Percentiles rank a stretch among this genome's conserved stretches.
Evolutionary conservation across 2,888 invertebrate genomes (phyloP).

Genomic region (Priocnemis perturbator): DNA sequence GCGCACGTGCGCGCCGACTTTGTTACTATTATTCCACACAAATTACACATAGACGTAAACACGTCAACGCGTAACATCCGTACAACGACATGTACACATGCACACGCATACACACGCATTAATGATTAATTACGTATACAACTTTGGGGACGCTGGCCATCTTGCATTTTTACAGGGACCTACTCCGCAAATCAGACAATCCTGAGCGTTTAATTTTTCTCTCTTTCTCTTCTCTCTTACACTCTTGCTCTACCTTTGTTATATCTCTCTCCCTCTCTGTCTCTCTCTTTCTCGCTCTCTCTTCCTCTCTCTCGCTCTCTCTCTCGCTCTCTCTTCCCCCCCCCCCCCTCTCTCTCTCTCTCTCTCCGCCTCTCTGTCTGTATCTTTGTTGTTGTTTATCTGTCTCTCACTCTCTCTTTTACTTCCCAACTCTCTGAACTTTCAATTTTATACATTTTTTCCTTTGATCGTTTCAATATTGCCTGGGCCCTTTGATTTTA

Average conservation of each 20-base stretch:
- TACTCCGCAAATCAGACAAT: conserved; percentile 75
- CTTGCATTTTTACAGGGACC: conserved; percentile 75
- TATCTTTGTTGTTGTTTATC: conserved; percentile 27
- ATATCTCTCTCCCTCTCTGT: conserved; percentile 12
- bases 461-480: conserved; percentile 79
- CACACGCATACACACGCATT: conserved; percentile 38
- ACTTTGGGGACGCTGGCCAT: conserved; percentile 76
- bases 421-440: conserved; percentile 39
- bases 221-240: conserved; percentile 64
- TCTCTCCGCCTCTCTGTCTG: conserved; percentile 25
- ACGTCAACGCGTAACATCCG: conserved; percentile 18
- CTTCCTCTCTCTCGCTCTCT: conserved; percentile 13
- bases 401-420: conserved; percentile 17
- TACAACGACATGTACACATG: conserved; percentile 28
- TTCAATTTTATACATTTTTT: conserved; percentile 52
- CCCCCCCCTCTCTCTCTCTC: conserved; percentile 14
- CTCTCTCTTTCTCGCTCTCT: conserved; percentile 22
- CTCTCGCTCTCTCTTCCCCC: conserved; percentile 23
- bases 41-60: conserved; percentile 32
- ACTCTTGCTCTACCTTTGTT: conserved; percentile 41
- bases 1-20: conserved; percentile 42
- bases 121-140: conserved; percentile 67
- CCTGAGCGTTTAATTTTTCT: conserved; percentile 73
- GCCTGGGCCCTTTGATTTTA: conserved; percentile 78
- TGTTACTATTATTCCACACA: conserved; percentile 18